Percentiles rank a stretch among this genome's conserved stretches.
These are phyloP conservation scores for Tetragonula clypearis DNA, from an alignment of 1,140 invertebrate genomes.

Conservation along the genomic window DNA sequence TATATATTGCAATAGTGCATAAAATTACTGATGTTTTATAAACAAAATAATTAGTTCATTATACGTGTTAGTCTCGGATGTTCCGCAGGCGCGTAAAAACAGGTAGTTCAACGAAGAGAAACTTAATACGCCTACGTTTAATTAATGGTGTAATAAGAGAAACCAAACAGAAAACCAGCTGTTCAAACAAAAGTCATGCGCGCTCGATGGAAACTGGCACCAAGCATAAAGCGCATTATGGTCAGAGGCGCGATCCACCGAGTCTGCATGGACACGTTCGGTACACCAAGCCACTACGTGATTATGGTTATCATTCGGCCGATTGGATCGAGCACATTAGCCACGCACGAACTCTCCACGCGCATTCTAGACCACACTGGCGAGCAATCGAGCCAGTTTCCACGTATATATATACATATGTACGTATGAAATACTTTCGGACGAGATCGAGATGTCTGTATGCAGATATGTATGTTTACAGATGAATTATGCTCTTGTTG, in stretches of 20 bases:
- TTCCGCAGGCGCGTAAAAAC: too few species aligned
- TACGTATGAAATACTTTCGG: constrained; percentile 46
- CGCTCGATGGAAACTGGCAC: not conserved
- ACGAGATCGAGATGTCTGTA: constrained; percentile 42
- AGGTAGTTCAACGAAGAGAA: too few species aligned
- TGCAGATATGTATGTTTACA: not conserved
- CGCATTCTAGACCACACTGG: constrained; percentile 67
- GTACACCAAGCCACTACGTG: constrained; percentile 56
- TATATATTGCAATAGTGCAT: too few species aligned
- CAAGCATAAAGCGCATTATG: not conserved
- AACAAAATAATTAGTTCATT: too few species aligned
- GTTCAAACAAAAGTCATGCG: not conserved
- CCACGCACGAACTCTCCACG: constrained; percentile 68
- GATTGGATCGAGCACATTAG: constrained; percentile 73
- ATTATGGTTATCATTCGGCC: constrained; percentile 71
- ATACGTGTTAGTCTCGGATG: too few species aligned
- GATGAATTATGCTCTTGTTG: not conserved
- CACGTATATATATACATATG: not conserved
- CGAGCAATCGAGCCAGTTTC: constrained; percentile 25
- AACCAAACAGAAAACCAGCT: not conserved
- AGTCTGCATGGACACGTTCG: constrained; percentile 37
- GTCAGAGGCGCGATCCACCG: constrained; percentile 32
- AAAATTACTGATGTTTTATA: too few species aligned
- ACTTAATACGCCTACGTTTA: too few species aligned
- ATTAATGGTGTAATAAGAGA: not conserved